Conservation (phyloP, 2,888 invertebrate genomes). For the Stenodema calcarata region DNA sequence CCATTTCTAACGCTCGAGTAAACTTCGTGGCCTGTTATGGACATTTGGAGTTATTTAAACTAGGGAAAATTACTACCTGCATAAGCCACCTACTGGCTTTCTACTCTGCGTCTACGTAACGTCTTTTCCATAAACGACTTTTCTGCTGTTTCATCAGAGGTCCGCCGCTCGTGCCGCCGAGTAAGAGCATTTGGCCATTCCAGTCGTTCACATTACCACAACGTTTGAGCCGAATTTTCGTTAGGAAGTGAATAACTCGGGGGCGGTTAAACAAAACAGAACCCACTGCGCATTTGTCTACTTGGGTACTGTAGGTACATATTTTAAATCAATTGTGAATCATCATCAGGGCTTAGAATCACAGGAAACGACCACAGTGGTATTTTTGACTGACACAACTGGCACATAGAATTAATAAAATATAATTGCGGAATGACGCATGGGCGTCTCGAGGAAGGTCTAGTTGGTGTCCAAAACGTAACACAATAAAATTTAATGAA, state of each 20-base stretch:
- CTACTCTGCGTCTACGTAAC: neutral
- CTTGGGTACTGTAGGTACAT: too few species aligned
- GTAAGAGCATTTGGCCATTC: neutral
- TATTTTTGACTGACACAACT: too few species aligned
- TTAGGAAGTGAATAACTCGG: neutral
- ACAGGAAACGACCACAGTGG: too few species aligned
- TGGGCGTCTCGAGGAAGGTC: too few species aligned
- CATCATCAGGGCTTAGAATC: too few species aligned
- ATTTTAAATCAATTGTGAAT: too few species aligned
- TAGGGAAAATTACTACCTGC: neutral
- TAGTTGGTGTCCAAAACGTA: too few species aligned
- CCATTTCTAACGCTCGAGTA: neutral
- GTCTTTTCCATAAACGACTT: neutral
- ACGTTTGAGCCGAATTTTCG: neutral
- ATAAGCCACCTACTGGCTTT: neutral
- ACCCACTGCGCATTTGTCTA: too few species aligned
- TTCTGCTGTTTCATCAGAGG: neutral
- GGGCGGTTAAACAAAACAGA: too few species aligned
- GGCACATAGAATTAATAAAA: too few species aligned
- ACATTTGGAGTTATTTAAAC: neutral
- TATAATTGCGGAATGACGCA: too few species aligned
- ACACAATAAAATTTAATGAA: too few species aligned
- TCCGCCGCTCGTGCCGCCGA: neutral
- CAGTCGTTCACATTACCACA: neutral
- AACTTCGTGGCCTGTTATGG: neutral